A percentile compares a stretch with the other conserved stretches of the same genome.
These are phyloP conservation scores for Crenichthys baileyi DNA, from an alignment of 2,797 vertebrate genomes.

Conservation along the genomic window DNA sequence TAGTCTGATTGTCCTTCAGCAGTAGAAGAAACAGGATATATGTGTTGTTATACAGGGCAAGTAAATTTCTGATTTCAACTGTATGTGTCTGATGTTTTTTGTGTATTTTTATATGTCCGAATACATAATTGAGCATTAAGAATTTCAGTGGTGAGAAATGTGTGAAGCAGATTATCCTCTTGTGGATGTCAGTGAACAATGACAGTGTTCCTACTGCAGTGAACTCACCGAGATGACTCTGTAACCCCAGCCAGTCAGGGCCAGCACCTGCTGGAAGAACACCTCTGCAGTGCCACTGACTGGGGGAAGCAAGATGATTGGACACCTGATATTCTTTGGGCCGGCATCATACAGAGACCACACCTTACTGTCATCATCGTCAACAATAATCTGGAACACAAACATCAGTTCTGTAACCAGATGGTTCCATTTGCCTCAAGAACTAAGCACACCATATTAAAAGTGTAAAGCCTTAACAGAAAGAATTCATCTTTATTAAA, in stretches of 20 bases:
- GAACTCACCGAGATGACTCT: conserved; percentile 92
- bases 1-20: too few relatives aligned
- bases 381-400: conserved; percentile 92
- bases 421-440: not conserved
- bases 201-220: not conserved
- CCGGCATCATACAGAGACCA: conserved; percentile 98
- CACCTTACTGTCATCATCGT: conserved; percentile 98
- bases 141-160: not conserved
- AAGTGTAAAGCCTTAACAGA: too few relatives aligned
- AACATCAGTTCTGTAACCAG: not conserved
- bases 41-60: too few relatives aligned
- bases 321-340: conserved; percentile 93
- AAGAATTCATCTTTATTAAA: not conserved
- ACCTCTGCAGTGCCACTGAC: conserved; percentile 98
- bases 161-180: not conserved
- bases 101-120: not conserved
- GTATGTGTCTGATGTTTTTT: not conserved
- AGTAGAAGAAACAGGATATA: too few relatives aligned
- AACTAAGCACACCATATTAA: not conserved
- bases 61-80: too few relatives aligned
- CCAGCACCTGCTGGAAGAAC: conserved; percentile 96
- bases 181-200: not conserved
- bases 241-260: conserved; percentile 96
- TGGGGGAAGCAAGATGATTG: conserved; percentile 95
- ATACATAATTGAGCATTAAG: not conserved